phyloP scores from a whole-genome alignment of 2,113 vertebrate genomes.

The Cephalopholis sonnerati region DNA sequence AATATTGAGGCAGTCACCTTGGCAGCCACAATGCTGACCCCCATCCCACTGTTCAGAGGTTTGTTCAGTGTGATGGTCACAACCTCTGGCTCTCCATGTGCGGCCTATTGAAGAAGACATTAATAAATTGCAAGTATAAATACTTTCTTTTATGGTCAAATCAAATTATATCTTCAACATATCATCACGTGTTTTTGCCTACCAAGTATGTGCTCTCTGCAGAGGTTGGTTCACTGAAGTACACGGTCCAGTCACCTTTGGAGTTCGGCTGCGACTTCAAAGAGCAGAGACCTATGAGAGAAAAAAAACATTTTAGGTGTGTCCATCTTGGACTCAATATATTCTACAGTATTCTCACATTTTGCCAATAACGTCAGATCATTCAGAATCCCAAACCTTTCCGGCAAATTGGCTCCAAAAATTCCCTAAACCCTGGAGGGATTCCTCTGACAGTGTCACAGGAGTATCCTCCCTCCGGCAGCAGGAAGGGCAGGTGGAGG shows the following conservation, averaged over 20 bases:
- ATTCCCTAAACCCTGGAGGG: conserved; percentile 91
- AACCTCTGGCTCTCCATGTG: conserved; percentile 88
- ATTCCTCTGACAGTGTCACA: conserved; percentile 91
- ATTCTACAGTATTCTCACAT: background rate
- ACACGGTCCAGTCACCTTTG: conserved; percentile 90
- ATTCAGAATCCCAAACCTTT: conserved; percentile 84
- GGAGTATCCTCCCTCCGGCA: conserved; percentile 95
- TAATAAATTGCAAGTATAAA: background rate
- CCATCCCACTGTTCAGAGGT: conserved; percentile 91
- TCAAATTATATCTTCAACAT: background rate
- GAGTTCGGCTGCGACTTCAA: conserved; percentile 84
- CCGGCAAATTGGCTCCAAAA: conserved; percentile 91
- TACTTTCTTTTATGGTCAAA: no score
- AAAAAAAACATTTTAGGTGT: background rate
- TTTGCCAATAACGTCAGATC: background rate
- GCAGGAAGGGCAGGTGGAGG: conserved; percentile 92
- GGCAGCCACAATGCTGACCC: conserved; percentile 95
- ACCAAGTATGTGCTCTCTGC: conserved; percentile 85
- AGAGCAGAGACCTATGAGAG: conserved; percentile 89
- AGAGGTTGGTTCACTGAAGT: conserved; percentile 86
- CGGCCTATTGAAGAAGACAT: conserved; percentile 71
- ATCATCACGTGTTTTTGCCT: conserved; percentile 1
- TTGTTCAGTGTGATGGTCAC: conserved; percentile 92
- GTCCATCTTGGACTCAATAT: background rate
- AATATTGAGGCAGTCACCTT: conserved; percentile 84